Conservation (phyloP, 2,888 invertebrate genomes). For the Ectobius pallidus region DNA sequence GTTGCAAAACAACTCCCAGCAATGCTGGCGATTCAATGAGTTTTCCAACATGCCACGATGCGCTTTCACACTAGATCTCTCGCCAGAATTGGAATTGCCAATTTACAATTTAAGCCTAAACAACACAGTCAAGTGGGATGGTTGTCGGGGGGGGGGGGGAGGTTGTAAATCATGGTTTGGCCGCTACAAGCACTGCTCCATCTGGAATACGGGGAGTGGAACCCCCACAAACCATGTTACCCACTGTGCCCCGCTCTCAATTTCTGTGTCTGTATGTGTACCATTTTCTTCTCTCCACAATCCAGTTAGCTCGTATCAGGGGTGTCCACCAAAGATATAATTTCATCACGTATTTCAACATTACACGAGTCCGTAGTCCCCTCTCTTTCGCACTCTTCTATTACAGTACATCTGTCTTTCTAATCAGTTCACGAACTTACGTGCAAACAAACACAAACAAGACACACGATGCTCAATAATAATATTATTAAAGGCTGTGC, state of each 20-base stretch:
- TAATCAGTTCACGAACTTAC: too few relatives aligned
- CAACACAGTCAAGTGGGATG: slow-evolving; percentile 23
- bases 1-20: too few relatives aligned
- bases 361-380: too few relatives aligned
- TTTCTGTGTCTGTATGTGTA: background rate
- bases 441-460: too few relatives aligned
- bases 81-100: slow-evolving; percentile 33
- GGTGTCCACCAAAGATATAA: too few relatives aligned
- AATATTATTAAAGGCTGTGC: too few relatives aligned
- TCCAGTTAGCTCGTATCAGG: too few relatives aligned
- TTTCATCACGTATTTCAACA: too few relatives aligned
- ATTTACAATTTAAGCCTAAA: slow-evolving; percentile 32
- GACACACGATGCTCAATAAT: too few relatives aligned
- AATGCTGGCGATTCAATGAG: too few relatives aligned
- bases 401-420: too few relatives aligned
- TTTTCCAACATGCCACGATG: background rate
- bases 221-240: background rate
- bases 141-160: slow-evolving; percentile 22
- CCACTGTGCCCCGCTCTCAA: background rate
- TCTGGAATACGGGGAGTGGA: slow-evolving; percentile 7
- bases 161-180: slow-evolving; percentile 33
- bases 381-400: too few relatives aligned
- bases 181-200: slow-evolving; percentile 24
- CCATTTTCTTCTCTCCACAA: background rate
- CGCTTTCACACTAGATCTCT: background rate